phyloP scores from a whole-genome alignment of 2,888 invertebrate genomes.

The Rhagophthalmus giganteus region DNA sequence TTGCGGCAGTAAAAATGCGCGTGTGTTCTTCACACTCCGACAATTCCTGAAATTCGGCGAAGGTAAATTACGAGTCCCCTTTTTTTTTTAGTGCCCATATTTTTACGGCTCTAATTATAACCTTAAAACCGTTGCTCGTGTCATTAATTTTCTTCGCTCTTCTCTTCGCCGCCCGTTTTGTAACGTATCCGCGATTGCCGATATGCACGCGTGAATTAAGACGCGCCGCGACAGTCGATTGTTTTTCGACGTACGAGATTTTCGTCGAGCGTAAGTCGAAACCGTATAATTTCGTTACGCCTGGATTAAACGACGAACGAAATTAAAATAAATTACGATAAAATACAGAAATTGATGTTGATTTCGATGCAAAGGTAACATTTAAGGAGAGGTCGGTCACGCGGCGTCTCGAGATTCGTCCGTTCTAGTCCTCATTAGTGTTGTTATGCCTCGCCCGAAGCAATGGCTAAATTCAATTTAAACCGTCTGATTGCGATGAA shows the following conservation, averaged over 20 bases:
- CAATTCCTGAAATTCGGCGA: slow-evolving; percentile 32
- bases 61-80: slow-evolving; percentile 33
- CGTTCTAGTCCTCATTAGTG: slow-evolving; percentile 44
- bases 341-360: slow-evolving; percentile 3
- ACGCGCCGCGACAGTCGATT: too few relatives aligned
- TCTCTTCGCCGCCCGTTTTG: slow-evolving; percentile 27
- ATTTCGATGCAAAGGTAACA: too few relatives aligned
- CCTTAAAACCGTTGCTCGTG: slow-evolving; percentile 38
- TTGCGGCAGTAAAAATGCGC: neutral
- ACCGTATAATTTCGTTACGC: too few relatives aligned
- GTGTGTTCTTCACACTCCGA: slow-evolving; percentile 20
- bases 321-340: neutral
- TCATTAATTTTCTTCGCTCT: slow-evolving; percentile 43
- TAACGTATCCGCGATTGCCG: slow-evolving; percentile 6
- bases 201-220: too few relatives aligned
- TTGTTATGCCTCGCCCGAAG: slow-evolving; percentile 39
- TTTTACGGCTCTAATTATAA: slow-evolving; percentile 42
- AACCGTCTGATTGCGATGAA: slow-evolving; percentile 51
- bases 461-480: slow-evolving; percentile 47
- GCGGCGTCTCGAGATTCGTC: slow-evolving; percentile 5
- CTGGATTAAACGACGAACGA: neutral
- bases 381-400: too few relatives aligned
- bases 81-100: slow-evolving; percentile 37
- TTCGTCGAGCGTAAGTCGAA: too few relatives aligned
- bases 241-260: too few relatives aligned